Conservation (phyloP, 2,888 invertebrate species). For the Heliconius ethilla region DNA sequence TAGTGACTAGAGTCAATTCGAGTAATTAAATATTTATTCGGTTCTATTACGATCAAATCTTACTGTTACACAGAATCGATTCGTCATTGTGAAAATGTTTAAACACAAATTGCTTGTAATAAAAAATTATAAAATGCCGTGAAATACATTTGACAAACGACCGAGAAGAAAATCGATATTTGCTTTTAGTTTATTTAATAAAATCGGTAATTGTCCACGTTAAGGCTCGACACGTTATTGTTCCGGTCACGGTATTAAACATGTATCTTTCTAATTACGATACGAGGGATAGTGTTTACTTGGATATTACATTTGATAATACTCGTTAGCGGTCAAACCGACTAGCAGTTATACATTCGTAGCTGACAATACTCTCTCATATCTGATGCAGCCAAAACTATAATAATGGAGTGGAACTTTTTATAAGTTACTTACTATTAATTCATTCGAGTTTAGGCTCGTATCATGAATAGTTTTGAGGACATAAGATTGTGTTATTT, state of each 20-base stretch:
- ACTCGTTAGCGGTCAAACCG: no score
- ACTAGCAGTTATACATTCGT: no score
- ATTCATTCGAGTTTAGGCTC: background rate
- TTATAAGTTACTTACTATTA: no score
- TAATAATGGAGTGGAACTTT: no score
- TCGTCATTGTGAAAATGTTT: conserved; percentile 71
- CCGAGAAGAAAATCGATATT: conserved; percentile 66
- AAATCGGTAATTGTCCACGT: conserved; percentile 73
- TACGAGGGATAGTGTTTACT: background rate
- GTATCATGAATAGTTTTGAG: background rate
- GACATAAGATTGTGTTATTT: background rate
- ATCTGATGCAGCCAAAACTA: no score
- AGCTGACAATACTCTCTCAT: no score
- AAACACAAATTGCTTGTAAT: conserved; percentile 60
- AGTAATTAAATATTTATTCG: conserved; percentile 79
- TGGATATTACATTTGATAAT: conserved; percentile 26
- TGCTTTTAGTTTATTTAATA: conserved; percentile 63
- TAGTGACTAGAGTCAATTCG: conserved; percentile 57
- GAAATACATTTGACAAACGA: conserved; percentile 73
- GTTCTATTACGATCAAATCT: conserved; percentile 69
- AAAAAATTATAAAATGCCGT: conserved; percentile 63
- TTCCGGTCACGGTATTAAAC: conserved; percentile 50
- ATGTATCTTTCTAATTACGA: background rate
- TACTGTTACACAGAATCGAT: conserved; percentile 73
- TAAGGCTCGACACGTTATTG: conserved; percentile 43